Evolutionary conservation across 1,140 invertebrate species (phyloP).

Genomic region (Reticulitermes speratus): DNA sequence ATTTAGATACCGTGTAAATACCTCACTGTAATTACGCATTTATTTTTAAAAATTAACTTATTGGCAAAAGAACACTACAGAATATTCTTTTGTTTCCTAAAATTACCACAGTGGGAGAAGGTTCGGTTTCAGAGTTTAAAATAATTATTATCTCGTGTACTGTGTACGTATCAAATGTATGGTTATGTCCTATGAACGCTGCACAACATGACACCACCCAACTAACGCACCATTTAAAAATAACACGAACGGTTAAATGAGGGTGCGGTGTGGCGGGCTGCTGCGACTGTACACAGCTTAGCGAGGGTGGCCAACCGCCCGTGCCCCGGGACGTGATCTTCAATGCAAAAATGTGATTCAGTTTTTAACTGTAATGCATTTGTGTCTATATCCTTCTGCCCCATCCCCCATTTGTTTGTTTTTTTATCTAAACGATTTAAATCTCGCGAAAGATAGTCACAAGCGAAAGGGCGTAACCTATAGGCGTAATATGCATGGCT

Average conservation of each 20-base stretch:
- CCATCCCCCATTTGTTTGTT: neutral
- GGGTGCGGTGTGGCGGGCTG: neutral
- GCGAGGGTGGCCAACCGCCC: neutral
- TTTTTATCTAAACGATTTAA: neutral
- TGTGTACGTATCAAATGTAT: no score
- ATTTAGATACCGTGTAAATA: neutral
- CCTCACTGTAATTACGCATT: neutral
- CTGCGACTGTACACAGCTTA: neutral
- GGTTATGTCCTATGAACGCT: neutral
- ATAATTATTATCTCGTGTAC: neutral
- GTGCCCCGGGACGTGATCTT: constrained; percentile 23
- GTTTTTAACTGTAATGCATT: constrained; percentile 25
- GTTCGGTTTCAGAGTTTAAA: neutral
- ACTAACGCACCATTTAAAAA: neutral
- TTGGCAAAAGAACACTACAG: neutral
- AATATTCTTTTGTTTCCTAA: neutral
- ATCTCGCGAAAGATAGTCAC: neutral
- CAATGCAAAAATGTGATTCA: constrained; percentile 31
- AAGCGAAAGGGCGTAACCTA: neutral
- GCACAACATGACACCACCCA: neutral
- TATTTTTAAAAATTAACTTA: neutral
- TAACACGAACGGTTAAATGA: neutral
- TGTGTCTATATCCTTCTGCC: neutral
- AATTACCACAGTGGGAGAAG: neutral
- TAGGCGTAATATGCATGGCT: neutral